These are phyloP conservation scores for Empidonax alnorum DNA, from an alignment of 2,113 vertebrate species.

Conservation along the genomic window DNA sequence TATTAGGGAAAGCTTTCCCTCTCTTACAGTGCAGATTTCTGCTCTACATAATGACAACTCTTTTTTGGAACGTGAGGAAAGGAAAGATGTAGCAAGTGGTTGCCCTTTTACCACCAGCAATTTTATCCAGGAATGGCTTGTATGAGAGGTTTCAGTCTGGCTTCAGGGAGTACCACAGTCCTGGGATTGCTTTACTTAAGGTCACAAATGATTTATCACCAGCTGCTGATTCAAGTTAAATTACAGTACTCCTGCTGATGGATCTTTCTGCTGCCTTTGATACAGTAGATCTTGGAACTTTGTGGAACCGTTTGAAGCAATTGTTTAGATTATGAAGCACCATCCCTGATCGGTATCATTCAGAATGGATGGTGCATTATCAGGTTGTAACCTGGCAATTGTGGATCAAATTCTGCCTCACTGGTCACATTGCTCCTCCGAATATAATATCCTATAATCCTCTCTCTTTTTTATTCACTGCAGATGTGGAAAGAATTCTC, in stretches of 20 bases:
- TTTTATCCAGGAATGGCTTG: constrained; percentile 25
- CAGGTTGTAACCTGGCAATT: background rate
- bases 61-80: background rate
- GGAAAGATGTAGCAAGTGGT: background rate
- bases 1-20: background rate
- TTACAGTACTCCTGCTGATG: constrained; percentile 8
- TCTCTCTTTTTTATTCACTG: constrained; percentile 14
- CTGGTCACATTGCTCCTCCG: background rate
- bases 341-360: background rate
- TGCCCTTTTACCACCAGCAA: constrained; percentile 14
- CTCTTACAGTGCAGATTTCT: background rate
- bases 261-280: constrained; percentile 31
- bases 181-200: constrained; percentile 25
- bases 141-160: constrained; percentile 27
- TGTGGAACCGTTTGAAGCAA: background rate
- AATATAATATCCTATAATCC: background rate
- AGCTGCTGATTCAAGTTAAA: constrained; percentile 58
- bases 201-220: constrained; percentile 46
- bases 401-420: constrained; percentile 34
- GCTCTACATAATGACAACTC: background rate
- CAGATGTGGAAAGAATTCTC: constrained; percentile 9
- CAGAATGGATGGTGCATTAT: constrained; percentile 11
- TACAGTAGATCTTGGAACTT: constrained; percentile 34
- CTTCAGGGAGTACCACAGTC: constrained; percentile 14
- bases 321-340: background rate